Evolutionary conservation across 2,888 invertebrate genomes (phyloP).

Genomic region (Monochamus alternatus): DNA sequence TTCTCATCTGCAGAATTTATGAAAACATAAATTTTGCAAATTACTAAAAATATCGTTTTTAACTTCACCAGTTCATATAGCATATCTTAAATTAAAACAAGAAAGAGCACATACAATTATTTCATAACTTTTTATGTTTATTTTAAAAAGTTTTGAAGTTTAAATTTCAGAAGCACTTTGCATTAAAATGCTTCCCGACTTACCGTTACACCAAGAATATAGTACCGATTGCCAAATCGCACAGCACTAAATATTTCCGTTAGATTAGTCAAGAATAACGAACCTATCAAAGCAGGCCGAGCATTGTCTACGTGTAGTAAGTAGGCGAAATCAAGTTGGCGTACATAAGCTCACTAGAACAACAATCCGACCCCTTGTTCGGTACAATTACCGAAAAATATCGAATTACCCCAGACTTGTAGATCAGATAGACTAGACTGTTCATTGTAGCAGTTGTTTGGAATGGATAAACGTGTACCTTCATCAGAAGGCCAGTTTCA

Average conservation of each 20-base stretch:
- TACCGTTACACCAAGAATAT: background rate
- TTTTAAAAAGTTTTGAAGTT: no score
- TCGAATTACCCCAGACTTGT: constrained; percentile 46
- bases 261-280: constrained; percentile 47
- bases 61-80: no score
- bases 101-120: no score
- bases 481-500: constrained; percentile 29
- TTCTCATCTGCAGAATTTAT: no score
- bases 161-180: no score
- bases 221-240: constrained; percentile 17
- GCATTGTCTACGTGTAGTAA: constrained; percentile 53
- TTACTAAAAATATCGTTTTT: no score
- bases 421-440: constrained; percentile 43
- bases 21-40: no score
- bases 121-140: no score
- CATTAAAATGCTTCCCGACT: background rate
- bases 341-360: constrained; percentile 40
- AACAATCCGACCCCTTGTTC: constrained; percentile 46
- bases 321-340: constrained; percentile 52
- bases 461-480: constrained; percentile 37
- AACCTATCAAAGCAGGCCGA: constrained; percentile 43
- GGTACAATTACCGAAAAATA: constrained; percentile 49
- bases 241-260: constrained; percentile 43
- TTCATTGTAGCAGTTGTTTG: constrained; percentile 40
- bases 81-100: no score